phyloP scores from a whole-genome alignment of 2,888 invertebrate genomes.

The Oscheius myriophilus region DNA sequence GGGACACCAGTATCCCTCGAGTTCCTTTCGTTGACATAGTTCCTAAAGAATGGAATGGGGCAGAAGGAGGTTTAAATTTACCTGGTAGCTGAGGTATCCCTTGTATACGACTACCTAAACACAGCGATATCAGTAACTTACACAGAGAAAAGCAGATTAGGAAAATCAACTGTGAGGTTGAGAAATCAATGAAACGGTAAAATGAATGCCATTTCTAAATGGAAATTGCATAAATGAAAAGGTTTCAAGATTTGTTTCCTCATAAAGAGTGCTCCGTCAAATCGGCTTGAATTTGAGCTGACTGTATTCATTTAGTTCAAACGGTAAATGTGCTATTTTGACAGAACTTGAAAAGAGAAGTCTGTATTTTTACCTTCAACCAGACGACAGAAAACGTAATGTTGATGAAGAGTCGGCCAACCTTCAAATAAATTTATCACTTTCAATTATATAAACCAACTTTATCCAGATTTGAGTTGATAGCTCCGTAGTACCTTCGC shows the following conservation, averaged over 20 bases:
- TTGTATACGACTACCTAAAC: conserved; percentile 61
- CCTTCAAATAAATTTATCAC: conserved; percentile 32
- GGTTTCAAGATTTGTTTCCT: too few species aligned
- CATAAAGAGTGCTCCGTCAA: too few species aligned
- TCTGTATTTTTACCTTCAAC: conserved; percentile 51
- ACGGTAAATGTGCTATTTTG: too few species aligned
- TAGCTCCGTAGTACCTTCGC: conserved; percentile 65
- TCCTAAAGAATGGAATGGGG: conserved; percentile 46
- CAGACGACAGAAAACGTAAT: conserved; percentile 64
- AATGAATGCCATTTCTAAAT: too few species aligned
- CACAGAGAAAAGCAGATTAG: too few species aligned
- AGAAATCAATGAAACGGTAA: too few species aligned
- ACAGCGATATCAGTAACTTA: too few species aligned
- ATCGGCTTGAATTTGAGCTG: too few species aligned
- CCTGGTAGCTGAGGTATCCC: conserved; percentile 66
- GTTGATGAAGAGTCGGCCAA: conserved; percentile 66
- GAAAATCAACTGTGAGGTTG: too few species aligned
- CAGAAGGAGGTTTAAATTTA: conserved; percentile 24
- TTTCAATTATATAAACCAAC: conserved; percentile 19
- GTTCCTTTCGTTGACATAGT: conserved; percentile 66
- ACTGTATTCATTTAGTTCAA: too few species aligned
- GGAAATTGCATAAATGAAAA: too few species aligned
- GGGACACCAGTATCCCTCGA: conserved; percentile 70
- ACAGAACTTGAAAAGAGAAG: too few species aligned
- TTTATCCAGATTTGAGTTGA: conserved; percentile 63